Percentiles rank a stretch among this genome's conserved stretches.
These are phyloP conservation scores for Sarcophaga subvicina DNA, from an alignment of 2,888 invertebrate species.

Conservation along the genomic window DNA sequence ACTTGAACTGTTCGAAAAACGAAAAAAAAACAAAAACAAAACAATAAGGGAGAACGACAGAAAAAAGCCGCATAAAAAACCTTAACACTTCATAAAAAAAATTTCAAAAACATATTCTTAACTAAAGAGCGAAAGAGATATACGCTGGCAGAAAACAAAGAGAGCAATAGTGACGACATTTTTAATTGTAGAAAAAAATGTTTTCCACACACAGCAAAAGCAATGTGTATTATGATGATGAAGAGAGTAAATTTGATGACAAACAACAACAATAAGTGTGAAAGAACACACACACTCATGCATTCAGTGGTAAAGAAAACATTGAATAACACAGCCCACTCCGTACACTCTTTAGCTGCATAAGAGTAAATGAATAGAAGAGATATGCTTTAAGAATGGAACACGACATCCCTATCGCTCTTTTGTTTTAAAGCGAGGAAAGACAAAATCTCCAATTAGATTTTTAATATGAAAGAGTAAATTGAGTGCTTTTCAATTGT, in stretches of 20 bases:
- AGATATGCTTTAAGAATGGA: not conserved
- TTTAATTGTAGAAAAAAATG: constrained; percentile 79
- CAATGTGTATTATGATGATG: constrained; percentile 12
- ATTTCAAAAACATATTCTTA: constrained; percentile 45
- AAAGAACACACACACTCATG: constrained; percentile 38
- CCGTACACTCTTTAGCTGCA: not conserved
- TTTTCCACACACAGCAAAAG: constrained; percentile 69
- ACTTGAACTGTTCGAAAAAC: constrained; percentile 8
- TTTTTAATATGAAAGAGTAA: not conserved
- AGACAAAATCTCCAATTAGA: constrained; percentile 37
- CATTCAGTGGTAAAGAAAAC: constrained; percentile 20
- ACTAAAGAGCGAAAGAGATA: constrained; percentile 40
- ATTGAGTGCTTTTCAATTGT: not conserved
- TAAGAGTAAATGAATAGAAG: constrained; percentile 15
- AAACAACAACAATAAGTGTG: constrained; percentile 31
- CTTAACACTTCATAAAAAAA: constrained; percentile 79
- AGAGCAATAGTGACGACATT: constrained; percentile 78
- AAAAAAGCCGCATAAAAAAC: constrained; percentile 79
- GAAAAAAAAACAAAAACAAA: not conserved
- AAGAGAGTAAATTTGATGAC: not conserved
- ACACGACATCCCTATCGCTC: not conserved
- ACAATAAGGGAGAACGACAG: constrained; percentile 61
- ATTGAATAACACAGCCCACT: constrained; percentile 26
- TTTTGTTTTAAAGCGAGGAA: not conserved
- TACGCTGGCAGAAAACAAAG: constrained; percentile 15